phyloP scores from a whole-genome alignment of 2,113 vertebrate genomes.

The Cochlearius cochlearius region DNA sequence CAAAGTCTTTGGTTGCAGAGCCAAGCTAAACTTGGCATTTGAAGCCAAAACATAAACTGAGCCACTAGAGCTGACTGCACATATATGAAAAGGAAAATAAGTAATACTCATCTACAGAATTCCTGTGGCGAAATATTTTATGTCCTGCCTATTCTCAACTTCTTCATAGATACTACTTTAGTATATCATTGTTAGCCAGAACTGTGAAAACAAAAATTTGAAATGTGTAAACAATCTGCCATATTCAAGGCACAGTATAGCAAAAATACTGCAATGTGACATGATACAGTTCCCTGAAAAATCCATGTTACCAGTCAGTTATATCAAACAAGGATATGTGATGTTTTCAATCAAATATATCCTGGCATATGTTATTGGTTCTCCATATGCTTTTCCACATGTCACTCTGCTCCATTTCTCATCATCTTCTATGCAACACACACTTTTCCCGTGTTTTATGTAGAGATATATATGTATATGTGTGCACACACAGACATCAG shows the following conservation, averaged over 20 bases:
- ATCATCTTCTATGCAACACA: not conserved
- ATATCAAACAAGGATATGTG: not conserved
- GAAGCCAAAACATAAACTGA: conserved; percentile 18
- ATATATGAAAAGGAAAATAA: conserved; percentile 38
- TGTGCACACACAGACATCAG: not conserved
- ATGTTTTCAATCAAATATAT: not conserved
- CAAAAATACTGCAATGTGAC: not conserved
- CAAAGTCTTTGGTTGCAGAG: conserved; percentile 6
- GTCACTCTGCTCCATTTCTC: not conserved
- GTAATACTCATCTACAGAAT: not conserved
- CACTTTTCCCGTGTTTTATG: not conserved
- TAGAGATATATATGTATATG: too few species aligned
- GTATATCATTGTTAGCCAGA: not conserved
- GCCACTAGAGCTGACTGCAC: conserved; percentile 35
- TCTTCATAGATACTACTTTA: not conserved
- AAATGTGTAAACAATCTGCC: not conserved
- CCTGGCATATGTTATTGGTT: not conserved
- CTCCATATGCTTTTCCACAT: not conserved
- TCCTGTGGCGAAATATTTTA: conserved; percentile 26
- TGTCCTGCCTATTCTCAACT: not conserved
- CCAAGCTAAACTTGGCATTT: conserved; percentile 45
- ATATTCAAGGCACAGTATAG: not conserved
- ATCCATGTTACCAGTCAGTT: not conserved
- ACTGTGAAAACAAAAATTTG: not conserved
- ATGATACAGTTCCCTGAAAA: not conserved